Evolutionary conservation across 1,140 invertebrate genomes (phyloP), one percentile per base, ranked within the genome.

Genomic region (Lepidostoma basale): DNA sequence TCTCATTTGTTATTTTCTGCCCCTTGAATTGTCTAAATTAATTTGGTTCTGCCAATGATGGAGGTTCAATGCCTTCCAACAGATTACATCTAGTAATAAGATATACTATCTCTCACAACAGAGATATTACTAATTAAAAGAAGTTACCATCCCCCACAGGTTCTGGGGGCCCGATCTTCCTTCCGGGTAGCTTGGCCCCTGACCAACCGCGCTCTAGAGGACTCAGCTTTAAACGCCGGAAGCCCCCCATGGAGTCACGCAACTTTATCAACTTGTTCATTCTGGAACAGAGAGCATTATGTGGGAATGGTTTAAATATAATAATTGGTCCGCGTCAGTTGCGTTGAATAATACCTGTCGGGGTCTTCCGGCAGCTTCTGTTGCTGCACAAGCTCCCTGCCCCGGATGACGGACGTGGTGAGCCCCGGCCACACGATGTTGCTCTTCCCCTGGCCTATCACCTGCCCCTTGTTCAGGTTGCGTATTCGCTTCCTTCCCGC

Each of bases 391-490:
- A 96, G 72, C 76, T 94, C 89, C 75, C 84, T 88, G 1, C 94
- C 94, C 75, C 87, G 86, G 6, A 96, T 80, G 8, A 98, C 84
- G 2, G 94, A 92, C 1, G 90, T 82, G 76, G 92, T 96, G 20
- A 99, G 82, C 20, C 97, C 97, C 23, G 97, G 97, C 92, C 94
- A 98, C 59, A 94, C 23, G 74, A 97, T 92, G 75, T 92, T 93
- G 42, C 88, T 83, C 79, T 89, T 92, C 79, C 95, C 95, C 10
- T 89, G 77, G 47, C 97, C 97, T 76, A 99, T 91, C 1, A 88
- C 75, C 84, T 99, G 96, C 0, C 96, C 97, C 74, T 81, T 87
- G 77, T 98, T 98, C 25, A 99, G 85, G 85, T 98, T 89, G 77
- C 92, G 92, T 10, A 87, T 85, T 14, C 86, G 81, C 75, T 87